Conservation (phyloP, 2,888 invertebrate genomes). For the Ornithoptera priamus region DNA sequence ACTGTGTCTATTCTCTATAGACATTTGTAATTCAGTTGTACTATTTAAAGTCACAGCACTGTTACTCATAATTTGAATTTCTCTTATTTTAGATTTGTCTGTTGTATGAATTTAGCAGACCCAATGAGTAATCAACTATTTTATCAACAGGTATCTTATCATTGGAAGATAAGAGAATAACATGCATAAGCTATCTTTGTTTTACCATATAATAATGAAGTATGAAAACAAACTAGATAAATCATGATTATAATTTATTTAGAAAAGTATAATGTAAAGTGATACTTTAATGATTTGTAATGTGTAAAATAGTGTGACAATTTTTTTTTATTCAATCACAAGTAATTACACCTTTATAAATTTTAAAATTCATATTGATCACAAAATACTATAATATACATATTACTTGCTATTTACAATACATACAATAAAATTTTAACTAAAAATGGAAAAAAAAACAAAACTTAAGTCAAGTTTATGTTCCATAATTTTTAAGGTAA, state of each 20-base stretch:
- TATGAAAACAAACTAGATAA: constrained; percentile 14
- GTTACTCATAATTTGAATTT: constrained; percentile 26
- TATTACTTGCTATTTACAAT: background rate
- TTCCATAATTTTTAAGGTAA: background rate
- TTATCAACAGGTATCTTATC: constrained; percentile 35
- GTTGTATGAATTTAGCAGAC: constrained; percentile 30
- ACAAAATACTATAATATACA: no score
- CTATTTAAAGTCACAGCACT: constrained; percentile 24
- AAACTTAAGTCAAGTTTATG: background rate
- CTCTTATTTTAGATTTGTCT: constrained; percentile 10
- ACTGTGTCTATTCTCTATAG: constrained; percentile 33
- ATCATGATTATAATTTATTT: constrained; percentile 14
- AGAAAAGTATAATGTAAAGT: constrained; percentile 17
- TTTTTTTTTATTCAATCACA: no score
- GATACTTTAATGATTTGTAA: background rate
- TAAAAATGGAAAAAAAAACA: background rate
- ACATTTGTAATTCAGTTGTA: constrained; percentile 40
- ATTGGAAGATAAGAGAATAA: constrained; percentile 27
- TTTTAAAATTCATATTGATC: no score
- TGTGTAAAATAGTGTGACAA: no score
- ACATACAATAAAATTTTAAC: background rate
- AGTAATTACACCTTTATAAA: no score
- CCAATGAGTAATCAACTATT: constrained; percentile 3
- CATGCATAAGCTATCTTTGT: constrained; percentile 1
- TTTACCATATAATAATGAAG: constrained; percentile 24